Evolutionary conservation across 1,140 invertebrate genomes (phyloP).

Genomic region (Platyscapa corneri): DNA sequence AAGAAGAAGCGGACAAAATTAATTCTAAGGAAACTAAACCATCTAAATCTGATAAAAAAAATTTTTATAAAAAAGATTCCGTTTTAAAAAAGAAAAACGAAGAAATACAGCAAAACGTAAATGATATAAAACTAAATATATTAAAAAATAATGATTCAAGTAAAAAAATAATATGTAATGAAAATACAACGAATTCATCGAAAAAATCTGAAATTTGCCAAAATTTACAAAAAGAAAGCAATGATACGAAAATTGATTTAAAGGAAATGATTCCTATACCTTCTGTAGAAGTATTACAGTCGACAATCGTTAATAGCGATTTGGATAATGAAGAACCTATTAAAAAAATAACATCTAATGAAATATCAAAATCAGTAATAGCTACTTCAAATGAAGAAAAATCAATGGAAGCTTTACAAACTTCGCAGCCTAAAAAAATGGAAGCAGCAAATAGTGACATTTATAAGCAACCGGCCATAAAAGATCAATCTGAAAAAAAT

Average conservation of each 20-base stretch:
- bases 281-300: background rate
- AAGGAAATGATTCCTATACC: background rate
- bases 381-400: no score
- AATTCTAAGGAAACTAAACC: background rate
- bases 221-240: background rate
- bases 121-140: background rate
- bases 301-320: background rate
- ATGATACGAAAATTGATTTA: background rate
- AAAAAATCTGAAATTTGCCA: background rate
- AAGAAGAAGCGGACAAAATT: background rate
- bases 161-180: background rate
- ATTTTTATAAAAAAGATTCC: background rate
- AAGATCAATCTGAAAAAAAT: background rate
- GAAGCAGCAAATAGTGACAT: background rate
- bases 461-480: background rate
- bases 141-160: background rate
- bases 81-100: background rate
- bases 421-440: background rate
- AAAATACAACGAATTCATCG: background rate
- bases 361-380: no score
- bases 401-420: background rate
- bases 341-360: background rate
- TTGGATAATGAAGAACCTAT: background rate
- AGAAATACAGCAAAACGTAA: background rate
- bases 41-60: background rate